Conservation (phyloP, 2,888 invertebrate genomes). For the Perizoma flavofasciatum region DNA sequence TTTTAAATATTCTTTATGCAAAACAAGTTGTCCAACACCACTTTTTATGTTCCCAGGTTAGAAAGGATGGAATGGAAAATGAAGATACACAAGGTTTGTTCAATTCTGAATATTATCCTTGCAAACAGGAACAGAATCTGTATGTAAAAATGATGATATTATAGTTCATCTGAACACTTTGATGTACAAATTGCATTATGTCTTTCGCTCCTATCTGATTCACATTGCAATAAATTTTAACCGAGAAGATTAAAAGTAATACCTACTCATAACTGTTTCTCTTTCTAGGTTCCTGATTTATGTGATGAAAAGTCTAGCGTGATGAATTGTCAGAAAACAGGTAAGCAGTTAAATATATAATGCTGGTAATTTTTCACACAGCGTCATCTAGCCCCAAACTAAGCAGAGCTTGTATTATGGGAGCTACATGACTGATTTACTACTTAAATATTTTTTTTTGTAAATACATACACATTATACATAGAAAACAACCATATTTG, state of each 20-base stretch:
- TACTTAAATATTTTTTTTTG: too few species aligned
- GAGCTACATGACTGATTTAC: too few species aligned
- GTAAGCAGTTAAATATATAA: background rate
- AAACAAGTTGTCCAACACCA: background rate
- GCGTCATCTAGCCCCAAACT: too few species aligned
- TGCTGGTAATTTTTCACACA: too few species aligned
- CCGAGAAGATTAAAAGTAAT: background rate
- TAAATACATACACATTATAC: too few species aligned
- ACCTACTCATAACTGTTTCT: background rate
- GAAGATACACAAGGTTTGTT: too few species aligned
- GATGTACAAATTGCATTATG: slow-evolving; percentile 59
- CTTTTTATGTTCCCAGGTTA: too few species aligned
- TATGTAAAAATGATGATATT: slow-evolving; percentile 51
- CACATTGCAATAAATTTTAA: background rate
- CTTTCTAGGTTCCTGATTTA: background rate
- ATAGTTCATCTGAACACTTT: slow-evolving; percentile 67
- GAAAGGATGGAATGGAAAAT: too few species aligned
- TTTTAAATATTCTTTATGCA: background rate
- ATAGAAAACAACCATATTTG: too few species aligned
- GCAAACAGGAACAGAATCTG: too few species aligned
- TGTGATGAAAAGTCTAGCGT: background rate
- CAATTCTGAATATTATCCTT: too few species aligned
- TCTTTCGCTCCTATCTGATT: slow-evolving; percentile 84
- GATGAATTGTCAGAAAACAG: background rate
- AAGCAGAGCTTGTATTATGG: too few species aligned